Evolutionary conservation across 2,888 invertebrate genomes (phyloP).

Genomic region (Aelia acuminata): DNA sequence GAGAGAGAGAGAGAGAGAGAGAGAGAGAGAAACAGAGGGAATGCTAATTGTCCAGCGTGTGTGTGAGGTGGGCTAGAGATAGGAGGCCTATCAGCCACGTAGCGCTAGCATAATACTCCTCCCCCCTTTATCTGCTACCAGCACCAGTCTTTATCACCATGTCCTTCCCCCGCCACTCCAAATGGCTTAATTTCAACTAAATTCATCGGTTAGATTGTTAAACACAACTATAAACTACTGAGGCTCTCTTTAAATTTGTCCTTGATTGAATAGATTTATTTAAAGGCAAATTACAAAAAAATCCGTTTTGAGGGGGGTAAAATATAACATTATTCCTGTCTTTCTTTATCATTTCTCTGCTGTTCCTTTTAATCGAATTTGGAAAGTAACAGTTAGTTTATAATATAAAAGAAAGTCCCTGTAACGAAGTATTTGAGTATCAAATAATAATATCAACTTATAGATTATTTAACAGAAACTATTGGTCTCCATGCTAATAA

Average conservation of each 20-base stretch:
- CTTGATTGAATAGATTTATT: neutral
- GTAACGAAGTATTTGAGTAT: no score
- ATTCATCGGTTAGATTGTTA: neutral
- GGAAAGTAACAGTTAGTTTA: no score
- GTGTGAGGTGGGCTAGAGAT: conserved; percentile 3
- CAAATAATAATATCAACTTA: no score
- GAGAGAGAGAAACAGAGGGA: neutral
- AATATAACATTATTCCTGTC: no score
- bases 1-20: neutral
- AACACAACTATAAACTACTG: neutral
- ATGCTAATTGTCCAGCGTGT: conserved; percentile 32
- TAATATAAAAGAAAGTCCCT: no score
- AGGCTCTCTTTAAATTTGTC: neutral
- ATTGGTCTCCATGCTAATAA: no score
- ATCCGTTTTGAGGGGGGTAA: no score
- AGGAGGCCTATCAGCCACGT: conserved; percentile 25
- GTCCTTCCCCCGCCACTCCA: neutral
- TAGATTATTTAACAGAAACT: no score
- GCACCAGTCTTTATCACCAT: conserved; percentile 44
- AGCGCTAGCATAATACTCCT: conserved; percentile 3
- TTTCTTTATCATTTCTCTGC: no score
- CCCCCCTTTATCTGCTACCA: conserved; percentile 22
- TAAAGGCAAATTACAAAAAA: neutral
- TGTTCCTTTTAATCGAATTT: no score
- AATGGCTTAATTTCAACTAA: conserved; percentile 48